These are phyloP conservation scores for Sceloporus undulatus DNA, from an alignment of 2,113 vertebrate genomes.

Conservation along the genomic window DNA sequence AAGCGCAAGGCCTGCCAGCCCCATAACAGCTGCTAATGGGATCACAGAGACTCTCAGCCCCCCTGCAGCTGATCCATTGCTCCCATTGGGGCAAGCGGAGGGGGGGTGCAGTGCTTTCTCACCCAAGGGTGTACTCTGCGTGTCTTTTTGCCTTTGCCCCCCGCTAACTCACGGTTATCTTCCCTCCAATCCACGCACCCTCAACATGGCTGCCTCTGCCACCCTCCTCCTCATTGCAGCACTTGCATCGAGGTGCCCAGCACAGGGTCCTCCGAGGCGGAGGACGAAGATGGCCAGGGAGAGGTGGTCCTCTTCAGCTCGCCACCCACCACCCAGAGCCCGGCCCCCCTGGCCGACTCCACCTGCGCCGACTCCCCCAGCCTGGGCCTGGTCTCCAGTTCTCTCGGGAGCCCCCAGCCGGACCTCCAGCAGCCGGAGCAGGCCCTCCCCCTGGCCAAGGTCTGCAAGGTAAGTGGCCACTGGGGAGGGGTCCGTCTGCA, in stretches of 20 bases:
- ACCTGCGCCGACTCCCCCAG: conserved; percentile 66
- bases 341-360: conserved; percentile 45
- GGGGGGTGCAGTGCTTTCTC: background rate
- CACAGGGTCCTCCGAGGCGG: background rate
- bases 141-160: no score
- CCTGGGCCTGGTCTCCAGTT: conserved; percentile 79
- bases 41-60: no score
- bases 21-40: no score
- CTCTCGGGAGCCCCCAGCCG: conserved; percentile 73
- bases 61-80: no score
- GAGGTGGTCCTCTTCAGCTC: background rate
- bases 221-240: conserved; percentile 37
- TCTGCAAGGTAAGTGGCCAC: conserved; percentile 58
- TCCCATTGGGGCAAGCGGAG: background rate
- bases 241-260: conserved; percentile 34
- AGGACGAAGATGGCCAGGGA: background rate
- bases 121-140: no score
- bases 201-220: background rate
- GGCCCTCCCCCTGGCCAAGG: conserved; percentile 59
- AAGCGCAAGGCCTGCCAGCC: no score
- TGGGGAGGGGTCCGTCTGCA: background rate
- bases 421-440: rapidly evolving
- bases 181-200: background rate
- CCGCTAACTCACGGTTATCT: no score
- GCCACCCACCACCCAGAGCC: background rate